Evolutionary conservation across 1,140 invertebrate species (phyloP).

Genomic region (Bombus huntii): DNA sequence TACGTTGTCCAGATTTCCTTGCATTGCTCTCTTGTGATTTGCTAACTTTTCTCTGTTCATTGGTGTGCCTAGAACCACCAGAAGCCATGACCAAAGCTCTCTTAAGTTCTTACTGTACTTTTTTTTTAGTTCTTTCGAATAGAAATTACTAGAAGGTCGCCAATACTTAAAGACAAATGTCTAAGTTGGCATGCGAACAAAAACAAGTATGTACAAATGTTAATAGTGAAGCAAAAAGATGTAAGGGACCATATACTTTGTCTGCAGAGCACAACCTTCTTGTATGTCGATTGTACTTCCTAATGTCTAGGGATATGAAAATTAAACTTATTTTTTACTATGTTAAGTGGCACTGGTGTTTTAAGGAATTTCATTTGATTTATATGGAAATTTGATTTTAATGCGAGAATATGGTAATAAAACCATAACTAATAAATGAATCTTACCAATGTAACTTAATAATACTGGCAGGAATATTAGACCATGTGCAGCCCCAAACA

Average conservation of each 20-base stretch:
- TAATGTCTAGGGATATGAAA: constrained; percentile 58
- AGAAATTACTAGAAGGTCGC: neutral
- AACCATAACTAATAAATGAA: neutral
- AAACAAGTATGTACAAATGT: neutral
- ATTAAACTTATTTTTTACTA: constrained; percentile 18
- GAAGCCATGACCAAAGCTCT: constrained; percentile 43
- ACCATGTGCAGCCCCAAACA: constrained; percentile 98
- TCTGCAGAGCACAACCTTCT: neutral
- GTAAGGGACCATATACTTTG: neutral
- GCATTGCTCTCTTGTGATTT: constrained; percentile 85
- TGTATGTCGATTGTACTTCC: neutral
- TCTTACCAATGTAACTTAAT: constrained; percentile 97
- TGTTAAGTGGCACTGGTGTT: constrained; percentile 43
- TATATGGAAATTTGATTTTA: neutral
- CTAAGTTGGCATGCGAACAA: neutral
- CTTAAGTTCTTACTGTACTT: neutral
- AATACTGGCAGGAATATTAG: constrained; percentile 98
- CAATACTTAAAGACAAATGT: neutral
- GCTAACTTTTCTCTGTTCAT: constrained; percentile 90
- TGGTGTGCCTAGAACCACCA: constrained; percentile 86
- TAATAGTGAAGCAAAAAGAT: neutral
- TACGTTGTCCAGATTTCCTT: constrained; percentile 86
- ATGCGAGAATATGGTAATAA: neutral
- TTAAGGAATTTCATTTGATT: constrained; percentile 4
- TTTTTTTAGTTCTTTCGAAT: neutral